Base-by-base conservation (phyloP, 37 sponge, comb jelly and placozoan genomes). In the Chondrilla cf. caribensis region DNA sequence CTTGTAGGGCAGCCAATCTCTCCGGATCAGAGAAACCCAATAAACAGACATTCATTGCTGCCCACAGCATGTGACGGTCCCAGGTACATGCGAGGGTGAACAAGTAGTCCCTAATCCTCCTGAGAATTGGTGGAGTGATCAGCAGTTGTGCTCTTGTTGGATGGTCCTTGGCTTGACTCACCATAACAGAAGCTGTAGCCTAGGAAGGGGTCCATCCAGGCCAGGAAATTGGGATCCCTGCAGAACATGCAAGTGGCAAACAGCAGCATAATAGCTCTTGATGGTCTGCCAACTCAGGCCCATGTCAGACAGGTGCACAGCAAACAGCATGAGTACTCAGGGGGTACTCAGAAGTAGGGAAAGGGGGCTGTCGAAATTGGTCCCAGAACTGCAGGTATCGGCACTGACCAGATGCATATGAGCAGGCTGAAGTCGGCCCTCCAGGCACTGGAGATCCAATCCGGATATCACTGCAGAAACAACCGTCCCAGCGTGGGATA, bases 1-100 rank as follows among this genome's bases (percentile, higher is more conserved):
- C 42, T 39, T 5, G 72, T 32, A 0, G 84, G 51, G 0, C 37
- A 84, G 11, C 43, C 26, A 14, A 88, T 15, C 54, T 88, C 84
- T 14, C 84, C 84, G 5, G 84, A 79, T 7, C 84, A 26, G 17
- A 88, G 51, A 24, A 86, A 2, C 82, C 82, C 21, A 86, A 88
- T 32, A 84, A 88, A 71, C 89, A 58, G 24, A 80, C 38, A 58
- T 76, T 72, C 32, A 41, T 40, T 21, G 81, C 89, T 11, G 80
- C 89, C 84, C 84, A 84, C 17, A 83, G 35, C 89, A 84, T 88
- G 15, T 3, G 38, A 15, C 38, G 9, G 7, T 79, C 80, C 60
- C 38, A 37, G 28, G 60, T 58, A 54, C 31, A 21, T 18, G 55
- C 26, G 28, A 25, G 80, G 38, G 35, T 38, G 9, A 28, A 57